phyloP scores from a whole-genome alignment of 2,888 invertebrate genomes.

The Scaptomyza polygonia region DNA sequence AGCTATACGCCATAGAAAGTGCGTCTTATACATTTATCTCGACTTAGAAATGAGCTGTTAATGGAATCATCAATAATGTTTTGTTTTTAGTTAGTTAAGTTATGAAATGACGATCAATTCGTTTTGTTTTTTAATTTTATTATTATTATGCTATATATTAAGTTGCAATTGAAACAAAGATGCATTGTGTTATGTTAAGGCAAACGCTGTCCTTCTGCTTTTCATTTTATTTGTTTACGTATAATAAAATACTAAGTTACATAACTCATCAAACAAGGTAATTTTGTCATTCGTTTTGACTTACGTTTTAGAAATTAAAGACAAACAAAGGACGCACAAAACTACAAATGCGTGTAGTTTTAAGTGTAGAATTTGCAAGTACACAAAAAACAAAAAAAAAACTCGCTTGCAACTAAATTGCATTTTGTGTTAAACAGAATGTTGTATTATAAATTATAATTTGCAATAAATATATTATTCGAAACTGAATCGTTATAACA shows the following conservation, averaged over 20 bases:
- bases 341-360: slow-evolving; percentile 41
- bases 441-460: slow-evolving; percentile 51
- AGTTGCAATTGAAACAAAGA: slow-evolving; percentile 49
- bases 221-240: slow-evolving; percentile 84
- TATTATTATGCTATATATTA: neutral
- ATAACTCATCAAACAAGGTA: slow-evolving; percentile 73
- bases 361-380: slow-evolving; percentile 1
- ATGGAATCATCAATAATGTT: neutral
- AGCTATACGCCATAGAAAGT: slow-evolving; percentile 14
- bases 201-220: slow-evolving; percentile 84
- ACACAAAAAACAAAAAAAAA: too few relatives aligned
- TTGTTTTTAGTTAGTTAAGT: neutral
- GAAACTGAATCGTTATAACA: slow-evolving; percentile 70
- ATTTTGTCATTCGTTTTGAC: slow-evolving; percentile 55
- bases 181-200: slow-evolving; percentile 77
- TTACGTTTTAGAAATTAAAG: slow-evolving; percentile 56
- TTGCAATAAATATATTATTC: slow-evolving; percentile 64
- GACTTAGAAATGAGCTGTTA: neutral
- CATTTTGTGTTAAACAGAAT: slow-evolving; percentile 42
- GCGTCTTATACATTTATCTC: too few relatives aligned
- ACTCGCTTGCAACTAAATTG: slow-evolving; percentile 66
- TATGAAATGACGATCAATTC: neutral
- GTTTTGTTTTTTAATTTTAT: slow-evolving; percentile 4
- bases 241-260: slow-evolving; percentile 84
- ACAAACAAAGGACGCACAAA: slow-evolving; percentile 76